These are phyloP conservation scores for Coleophora deauratella DNA, from an alignment of 2,888 invertebrate species.

Conservation along the genomic window DNA sequence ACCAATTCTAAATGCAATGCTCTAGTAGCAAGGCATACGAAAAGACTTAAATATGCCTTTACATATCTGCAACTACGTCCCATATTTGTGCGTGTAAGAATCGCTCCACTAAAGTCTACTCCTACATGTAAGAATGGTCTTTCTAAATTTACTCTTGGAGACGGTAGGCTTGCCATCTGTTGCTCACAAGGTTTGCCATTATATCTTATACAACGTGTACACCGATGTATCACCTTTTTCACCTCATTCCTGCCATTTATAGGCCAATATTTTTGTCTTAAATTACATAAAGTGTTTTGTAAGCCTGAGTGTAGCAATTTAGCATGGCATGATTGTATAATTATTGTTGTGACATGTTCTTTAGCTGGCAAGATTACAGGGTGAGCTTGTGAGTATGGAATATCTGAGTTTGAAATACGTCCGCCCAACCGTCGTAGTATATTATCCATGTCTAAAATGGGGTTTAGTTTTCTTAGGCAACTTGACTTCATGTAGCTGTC, in stretches of 20 bases:
- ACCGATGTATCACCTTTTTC: conserved; percentile 3
- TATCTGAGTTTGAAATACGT: conserved; percentile 9
- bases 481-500: not conserved
- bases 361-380: conserved; percentile 11
- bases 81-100: conserved; percentile 7
- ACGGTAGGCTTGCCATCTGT: conserved; percentile 8
- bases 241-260: conserved; percentile 2
- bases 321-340: not conserved
- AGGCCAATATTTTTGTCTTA: conserved; percentile 6
- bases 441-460: conserved; percentile 1
- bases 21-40: conserved; percentile 4
- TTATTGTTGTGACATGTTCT: conserved; percentile 6
- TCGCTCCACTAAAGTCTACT: conserved; percentile 12
- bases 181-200: conserved; percentile 9
- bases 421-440: conserved; percentile 9
- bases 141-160: conserved; percentile 7
- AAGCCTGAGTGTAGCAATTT: conserved; percentile 8
- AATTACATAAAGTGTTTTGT: conserved; percentile 5
- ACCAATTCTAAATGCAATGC: conserved; percentile 5
- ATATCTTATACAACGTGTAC: conserved; percentile 6
- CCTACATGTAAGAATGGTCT: conserved; percentile 10
- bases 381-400: conserved; percentile 9
- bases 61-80: conserved; percentile 4
- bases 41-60: conserved; percentile 7
- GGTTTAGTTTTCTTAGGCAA: conserved; percentile 1